Conservation (phyloP, 2,113 vertebrate genomes). For the Cyanistes caeruleus region DNA sequence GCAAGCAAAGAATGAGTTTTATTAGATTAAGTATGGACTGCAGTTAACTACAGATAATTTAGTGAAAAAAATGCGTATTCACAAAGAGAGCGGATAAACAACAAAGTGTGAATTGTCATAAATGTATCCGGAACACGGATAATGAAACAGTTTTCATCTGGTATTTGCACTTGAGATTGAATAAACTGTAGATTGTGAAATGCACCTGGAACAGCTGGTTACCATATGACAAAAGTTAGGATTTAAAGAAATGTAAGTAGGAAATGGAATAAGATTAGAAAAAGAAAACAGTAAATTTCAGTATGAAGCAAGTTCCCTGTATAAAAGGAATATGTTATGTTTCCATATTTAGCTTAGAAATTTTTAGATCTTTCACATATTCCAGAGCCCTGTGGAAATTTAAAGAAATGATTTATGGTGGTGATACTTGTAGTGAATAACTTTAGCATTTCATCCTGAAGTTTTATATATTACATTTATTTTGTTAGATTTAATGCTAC, state of each 20-base stretch:
- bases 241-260: slow-evolving; percentile 64
- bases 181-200: slow-evolving; percentile 65
- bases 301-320: slow-evolving; percentile 16
- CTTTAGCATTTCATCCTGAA: slow-evolving; percentile 20
- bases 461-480: neutral
- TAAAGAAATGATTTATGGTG: neutral
- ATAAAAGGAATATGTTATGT: slow-evolving; percentile 5
- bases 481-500: slow-evolving; percentile 4
- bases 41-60: slow-evolving; percentile 67
- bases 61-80: slow-evolving; percentile 59
- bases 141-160: slow-evolving; percentile 43
- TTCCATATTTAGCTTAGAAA: slow-evolving; percentile 45
- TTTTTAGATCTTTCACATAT: slow-evolving; percentile 47
- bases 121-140: slow-evolving; percentile 18
- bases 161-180: slow-evolving; percentile 57
- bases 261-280: slow-evolving; percentile 57
- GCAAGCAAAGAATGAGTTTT: slow-evolving; percentile 78
- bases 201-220: slow-evolving; percentile 64
- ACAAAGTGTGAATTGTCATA: slow-evolving; percentile 53
- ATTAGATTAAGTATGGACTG: slow-evolving; percentile 76
- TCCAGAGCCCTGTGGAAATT: slow-evolving; percentile 23
- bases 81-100: slow-evolving; percentile 42
- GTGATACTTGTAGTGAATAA: slow-evolving; percentile 1
- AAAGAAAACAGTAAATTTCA: slow-evolving; percentile 61
- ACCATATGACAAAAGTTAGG: slow-evolving; percentile 60